phyloP scores from a whole-genome alignment of 2,113 vertebrate genomes.

The Chinchilla lanigera region DNA sequence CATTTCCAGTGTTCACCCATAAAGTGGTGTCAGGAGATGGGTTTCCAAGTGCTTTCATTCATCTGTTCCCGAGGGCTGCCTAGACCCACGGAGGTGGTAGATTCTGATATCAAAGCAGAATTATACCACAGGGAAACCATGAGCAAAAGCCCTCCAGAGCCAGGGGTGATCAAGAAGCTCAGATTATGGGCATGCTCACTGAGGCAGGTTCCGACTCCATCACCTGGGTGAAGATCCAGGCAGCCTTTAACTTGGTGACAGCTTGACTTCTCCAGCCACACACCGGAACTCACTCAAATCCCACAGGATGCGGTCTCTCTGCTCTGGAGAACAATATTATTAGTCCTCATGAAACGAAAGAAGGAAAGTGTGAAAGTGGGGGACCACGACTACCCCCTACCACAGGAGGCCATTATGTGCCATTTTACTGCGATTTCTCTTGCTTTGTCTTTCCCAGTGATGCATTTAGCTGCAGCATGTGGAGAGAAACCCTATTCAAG shows the following conservation, averaged over 20 bases:
- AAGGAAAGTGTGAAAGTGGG: constrained; percentile 18
- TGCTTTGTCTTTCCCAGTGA: constrained; percentile 73
- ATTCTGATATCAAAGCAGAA: neutral
- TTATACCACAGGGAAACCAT: neutral
- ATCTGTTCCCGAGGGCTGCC: neutral
- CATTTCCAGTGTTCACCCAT: neutral
- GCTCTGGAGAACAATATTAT: neutral
- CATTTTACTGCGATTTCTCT: constrained; percentile 71
- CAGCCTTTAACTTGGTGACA: neutral
- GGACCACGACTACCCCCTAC: neutral
- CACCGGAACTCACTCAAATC: neutral
- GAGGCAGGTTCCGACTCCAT: neutral
- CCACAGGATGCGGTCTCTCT: neutral
- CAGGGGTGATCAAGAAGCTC: neutral
- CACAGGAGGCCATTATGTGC: constrained; percentile 50
- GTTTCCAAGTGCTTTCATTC: neutral
- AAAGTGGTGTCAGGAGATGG: neutral
- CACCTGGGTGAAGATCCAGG: neutral
- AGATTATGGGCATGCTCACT: neutral
- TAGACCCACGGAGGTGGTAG: fast-evolving
- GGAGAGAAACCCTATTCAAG: constrained; percentile 66
- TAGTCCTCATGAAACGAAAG: neutral
- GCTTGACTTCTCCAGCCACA: neutral
- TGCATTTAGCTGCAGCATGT: constrained; percentile 70
- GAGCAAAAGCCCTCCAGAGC: neutral